Base-by-base conservation (phyloP, 1,140 invertebrate genomes). In the Cyclargus thomasi region DNA sequence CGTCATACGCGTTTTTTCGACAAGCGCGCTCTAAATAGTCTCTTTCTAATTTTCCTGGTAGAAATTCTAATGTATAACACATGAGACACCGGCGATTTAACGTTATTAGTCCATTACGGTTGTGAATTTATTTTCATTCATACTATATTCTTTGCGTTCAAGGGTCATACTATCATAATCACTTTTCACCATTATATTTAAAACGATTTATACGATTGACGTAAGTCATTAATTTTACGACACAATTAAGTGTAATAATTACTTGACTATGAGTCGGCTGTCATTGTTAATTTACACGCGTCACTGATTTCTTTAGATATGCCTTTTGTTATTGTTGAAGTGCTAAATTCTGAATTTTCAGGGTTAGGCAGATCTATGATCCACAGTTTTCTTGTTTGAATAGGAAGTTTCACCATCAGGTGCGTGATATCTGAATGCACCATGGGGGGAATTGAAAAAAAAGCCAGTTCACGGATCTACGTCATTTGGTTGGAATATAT, bases 1-100 rank as follows among this genome's bases (percentile, higher is more conserved):
- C 73, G 69, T 68, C 75, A 67, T 53, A 73, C 75, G 69, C 75
- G 73, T 81, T 83, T 85, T 81, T 73, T 67, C 63, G 69, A 59
- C 18, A 21, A 20, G 18, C 55, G 17, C 55, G 11, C 18, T 11
- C 20, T 7, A 20, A n/a, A 8, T 55, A 17, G 53, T 18, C 67
- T 73, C 73, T 72, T 72, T 36, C 29, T 62, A 65, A 21, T 64
- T 67, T 59, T 59, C 18, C 55, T 20, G 20, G 18, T 59, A 11
- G 55, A 21, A 59, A 59, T 59, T 59, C 10, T 59, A 59, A 59
- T 59, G 18, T 11, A 11, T 21, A 20, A 59, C 55, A 59, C 10
- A 47, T 47, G 4, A 47, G 39, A 47, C 39, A 14, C 29, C 29
- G 29, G 14, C 0, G 39, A 47, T 47, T 47, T 47, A 16, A 14